A percentile compares a stretch with the other conserved stretches of the same genome.
These are phyloP conservation scores for Pantelozetes paolii DNA, from an alignment of 2,888 invertebrate species.

Conservation along the genomic window DNA sequence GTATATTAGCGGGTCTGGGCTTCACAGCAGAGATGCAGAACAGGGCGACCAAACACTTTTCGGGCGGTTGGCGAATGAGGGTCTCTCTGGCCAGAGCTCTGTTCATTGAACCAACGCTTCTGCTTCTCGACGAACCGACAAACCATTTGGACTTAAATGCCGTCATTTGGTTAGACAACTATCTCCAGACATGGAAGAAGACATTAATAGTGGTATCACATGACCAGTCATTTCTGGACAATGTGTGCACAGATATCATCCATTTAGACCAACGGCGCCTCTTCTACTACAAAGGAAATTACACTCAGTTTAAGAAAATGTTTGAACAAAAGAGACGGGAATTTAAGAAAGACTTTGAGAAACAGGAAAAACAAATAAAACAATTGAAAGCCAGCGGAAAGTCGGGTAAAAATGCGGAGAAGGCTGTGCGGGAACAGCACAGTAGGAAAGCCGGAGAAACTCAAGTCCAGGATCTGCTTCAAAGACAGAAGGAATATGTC, in stretches of 20 bases:
- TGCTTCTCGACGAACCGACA: conserved; percentile 96
- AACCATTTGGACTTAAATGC: conserved; percentile 99
- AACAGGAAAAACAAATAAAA: conserved; percentile 92
- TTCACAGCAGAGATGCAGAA: conserved; percentile 78
- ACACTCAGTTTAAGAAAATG: conserved; percentile 94
- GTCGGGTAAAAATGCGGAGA: conserved; percentile 91
- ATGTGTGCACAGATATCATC: conserved; percentile 97
- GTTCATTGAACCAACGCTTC: conserved; percentile 92
- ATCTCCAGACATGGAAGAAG: conserved; percentile 97
- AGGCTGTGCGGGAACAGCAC: conserved; percentile 75
- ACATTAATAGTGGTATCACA: conserved; percentile 96
- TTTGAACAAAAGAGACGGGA: conserved; percentile 90
- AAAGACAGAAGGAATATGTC: conserved; percentile 87
- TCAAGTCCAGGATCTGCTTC: conserved; percentile 75
- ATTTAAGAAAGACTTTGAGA: conserved; percentile 93
- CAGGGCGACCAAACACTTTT: conserved; percentile 67
- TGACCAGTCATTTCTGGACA: conserved; percentile 98
- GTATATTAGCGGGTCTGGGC: conserved; percentile 95
- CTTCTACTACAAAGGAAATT: conserved; percentile 95
- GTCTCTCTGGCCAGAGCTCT: conserved; percentile 93
- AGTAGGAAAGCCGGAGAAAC: conserved; percentile 71
- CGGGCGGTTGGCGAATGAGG: conserved; percentile 96
- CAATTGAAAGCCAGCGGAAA: conserved; percentile 92
- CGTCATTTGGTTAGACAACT: conserved; percentile 99
- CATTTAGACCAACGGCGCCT: conserved; percentile 92